Evolutionary conservation across 2,797 vertebrate genomes (phyloP).

Genomic region (Champsocephalus esox): DNA sequence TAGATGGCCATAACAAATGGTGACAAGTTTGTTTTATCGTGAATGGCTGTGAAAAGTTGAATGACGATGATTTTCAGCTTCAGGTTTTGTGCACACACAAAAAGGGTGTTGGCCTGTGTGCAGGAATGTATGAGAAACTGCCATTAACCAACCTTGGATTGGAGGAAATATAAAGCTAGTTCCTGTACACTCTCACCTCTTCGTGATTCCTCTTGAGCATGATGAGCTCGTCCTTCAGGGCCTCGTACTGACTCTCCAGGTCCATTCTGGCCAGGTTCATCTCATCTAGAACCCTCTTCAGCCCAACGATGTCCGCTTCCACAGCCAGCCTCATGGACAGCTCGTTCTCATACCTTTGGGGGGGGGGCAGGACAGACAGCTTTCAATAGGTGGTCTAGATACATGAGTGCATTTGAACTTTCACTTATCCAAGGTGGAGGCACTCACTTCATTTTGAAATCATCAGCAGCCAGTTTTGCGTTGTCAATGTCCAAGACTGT

Average conservation of each 20-base stretch:
- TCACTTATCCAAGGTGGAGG: not conserved
- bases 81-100: constrained; percentile 13
- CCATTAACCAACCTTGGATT: not conserved
- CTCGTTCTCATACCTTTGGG: constrained; percentile 80
- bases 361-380: constrained; percentile 1
- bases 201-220: constrained; percentile 85
- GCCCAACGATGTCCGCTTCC: constrained; percentile 80
- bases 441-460: constrained; percentile 82
- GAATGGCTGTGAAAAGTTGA: constrained; percentile 36
- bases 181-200: constrained; percentile 77
- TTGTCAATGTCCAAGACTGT: constrained; percentile 71
- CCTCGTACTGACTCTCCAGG: constrained; percentile 86
- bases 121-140: constrained; percentile 6
- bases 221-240: constrained; percentile 85
- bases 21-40: constrained; percentile 12
- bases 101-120: constrained; percentile 22
- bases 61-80: constrained; percentile 28
- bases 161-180: not conserved
- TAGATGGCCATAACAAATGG: constrained; percentile 15
- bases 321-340: constrained; percentile 77
- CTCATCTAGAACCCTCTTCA: constrained; percentile 82
- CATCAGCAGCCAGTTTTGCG: constrained; percentile 74
- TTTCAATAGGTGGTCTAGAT: not conserved
- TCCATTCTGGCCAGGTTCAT: constrained; percentile 81
- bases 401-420: constrained; percentile 15